A percentile compares a stretch with the other conserved stretches of the same genome.
Conservation (phyloP, 2,888 invertebrate genomes). For the Aspidiotus destructor region DNA sequence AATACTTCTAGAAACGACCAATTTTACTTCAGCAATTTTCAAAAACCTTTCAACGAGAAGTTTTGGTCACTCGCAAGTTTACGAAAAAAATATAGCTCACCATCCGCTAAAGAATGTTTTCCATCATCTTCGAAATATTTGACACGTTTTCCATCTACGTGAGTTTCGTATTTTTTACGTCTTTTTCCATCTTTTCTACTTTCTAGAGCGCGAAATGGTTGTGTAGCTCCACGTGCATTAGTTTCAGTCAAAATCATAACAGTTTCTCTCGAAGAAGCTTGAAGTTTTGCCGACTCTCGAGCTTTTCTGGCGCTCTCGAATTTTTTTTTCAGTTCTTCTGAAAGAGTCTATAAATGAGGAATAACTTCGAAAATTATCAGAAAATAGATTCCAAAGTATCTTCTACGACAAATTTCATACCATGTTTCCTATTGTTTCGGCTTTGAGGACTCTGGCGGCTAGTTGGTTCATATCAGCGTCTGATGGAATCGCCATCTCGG, state of each 20-base stretch:
- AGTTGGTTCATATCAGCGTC: slow-evolving; percentile 83
- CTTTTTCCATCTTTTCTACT: slow-evolving; percentile 44
- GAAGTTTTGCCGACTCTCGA: slow-evolving; percentile 34
- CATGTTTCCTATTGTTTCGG: slow-evolving; percentile 81
- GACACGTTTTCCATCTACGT: slow-evolving; percentile 56
- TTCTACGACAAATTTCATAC: slow-evolving; percentile 41
- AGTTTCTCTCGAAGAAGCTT: slow-evolving; percentile 43
- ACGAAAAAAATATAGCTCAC: slow-evolving; percentile 42
- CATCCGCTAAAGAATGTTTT: slow-evolving; percentile 74
- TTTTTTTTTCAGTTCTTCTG: slow-evolving; percentile 60
- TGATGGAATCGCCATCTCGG: slow-evolving; percentile 45
- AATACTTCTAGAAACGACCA: too few relatives aligned
- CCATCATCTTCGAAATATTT: slow-evolving; percentile 86
- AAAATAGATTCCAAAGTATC: neutral
- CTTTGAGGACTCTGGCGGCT: slow-evolving; percentile 82
- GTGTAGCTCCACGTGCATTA: slow-evolving; percentile 56
- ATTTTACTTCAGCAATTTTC: too few relatives aligned
- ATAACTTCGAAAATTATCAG: slow-evolving; percentile 6
- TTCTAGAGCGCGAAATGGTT: slow-evolving; percentile 48
- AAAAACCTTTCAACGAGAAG: too few relatives aligned
- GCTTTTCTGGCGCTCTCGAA: slow-evolving; percentile 57
- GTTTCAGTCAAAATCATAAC: slow-evolving; percentile 59
- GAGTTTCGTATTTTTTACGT: slow-evolving; percentile 58
- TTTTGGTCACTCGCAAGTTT: too few relatives aligned
- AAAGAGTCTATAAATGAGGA: slow-evolving; percentile 48